phyloP scores from a whole-genome alignment of 2,888 invertebrate species.

The Lepidochrysops patricia region DNA sequence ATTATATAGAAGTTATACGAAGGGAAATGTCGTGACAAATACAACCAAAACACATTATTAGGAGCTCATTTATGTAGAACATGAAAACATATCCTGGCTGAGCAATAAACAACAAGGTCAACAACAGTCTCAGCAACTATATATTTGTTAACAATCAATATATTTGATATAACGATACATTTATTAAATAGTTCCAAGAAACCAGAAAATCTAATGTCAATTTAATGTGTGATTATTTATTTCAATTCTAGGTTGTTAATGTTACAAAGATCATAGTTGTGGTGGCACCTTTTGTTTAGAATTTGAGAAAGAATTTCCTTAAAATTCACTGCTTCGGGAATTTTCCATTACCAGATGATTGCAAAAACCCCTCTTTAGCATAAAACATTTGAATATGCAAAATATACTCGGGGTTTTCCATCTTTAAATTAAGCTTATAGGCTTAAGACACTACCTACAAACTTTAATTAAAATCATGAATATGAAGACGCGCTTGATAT shows the following conservation, averaged over 20 bases:
- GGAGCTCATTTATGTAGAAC: too few relatives aligned
- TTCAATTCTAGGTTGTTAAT: background rate
- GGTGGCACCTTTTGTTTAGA: background rate
- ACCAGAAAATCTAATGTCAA: too few relatives aligned
- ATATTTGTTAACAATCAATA: too few relatives aligned
- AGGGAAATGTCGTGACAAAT: too few relatives aligned
- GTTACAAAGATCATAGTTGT: background rate
- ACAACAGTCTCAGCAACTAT: too few relatives aligned
- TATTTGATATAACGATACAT: background rate
- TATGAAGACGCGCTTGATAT: background rate
- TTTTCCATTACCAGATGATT: background rate
- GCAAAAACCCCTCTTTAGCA: background rate
- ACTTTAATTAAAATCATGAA: background rate
- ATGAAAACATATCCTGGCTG: too few relatives aligned
- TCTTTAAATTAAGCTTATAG: background rate
- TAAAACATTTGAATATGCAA: constrained; percentile 1
- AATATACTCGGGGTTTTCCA: background rate
- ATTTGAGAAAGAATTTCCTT: background rate
- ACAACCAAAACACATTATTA: too few relatives aligned
- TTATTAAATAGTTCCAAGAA: background rate
- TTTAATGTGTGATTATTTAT: background rate
- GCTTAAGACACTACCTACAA: background rate
- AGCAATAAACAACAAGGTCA: too few relatives aligned
- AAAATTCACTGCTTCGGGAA: background rate
- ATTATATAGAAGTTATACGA: too few relatives aligned